Base-by-base conservation (phyloP, 1,140 invertebrate species). In the Bathynomus jamesi region DNA sequence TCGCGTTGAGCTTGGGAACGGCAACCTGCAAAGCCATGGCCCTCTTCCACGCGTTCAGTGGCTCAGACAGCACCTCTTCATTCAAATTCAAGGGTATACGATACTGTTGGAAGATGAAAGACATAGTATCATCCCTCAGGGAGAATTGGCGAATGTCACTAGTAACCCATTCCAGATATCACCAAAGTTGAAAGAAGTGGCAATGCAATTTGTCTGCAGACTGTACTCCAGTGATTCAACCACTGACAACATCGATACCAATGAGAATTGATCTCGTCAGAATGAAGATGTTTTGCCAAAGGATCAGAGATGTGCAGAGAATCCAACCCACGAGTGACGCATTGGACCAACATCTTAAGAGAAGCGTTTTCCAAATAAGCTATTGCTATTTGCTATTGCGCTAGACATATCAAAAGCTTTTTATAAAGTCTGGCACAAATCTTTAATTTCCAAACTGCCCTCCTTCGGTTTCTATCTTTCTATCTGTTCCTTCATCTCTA, bases 41-140 rank as follows among this genome's bases (percentile, higher is more conserved):
- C 40, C 64, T 66, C 31, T 71, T 71, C 53, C 69, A 71, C 32
- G 29, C 63, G 27, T 46, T 71, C 64, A 71, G 61, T 65, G 63
- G 69, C 7, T 66, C 69, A 65, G 60, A 65, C 61, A 70, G 27
- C 28, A 66, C 69, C 28, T 70, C 69, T 17, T 67, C 69, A 4
- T 70, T 70, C 69, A 70, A 67, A 40, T 70, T 67, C 62, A 70
- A 65, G 61, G 69, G 69, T 67, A 71, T 65, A 21, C 69, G 69
- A 31, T 69, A 32, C 69, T 70, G 69, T 24, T 46, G 3, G 32
- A 69, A 67, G 63, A 8, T 17, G 63, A 71, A 40, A 31, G 13
- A 65, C 30, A 7, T 30, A 46, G 30, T 66, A 13, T 25, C 62
- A 69, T 32, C 17, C 29, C 61, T 46, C 28, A 70, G 40, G 31